These are phyloP conservation scores for Xiphophorus couchianus DNA, from an alignment of 2,113 vertebrate genomes.

Conservation along the genomic window DNA sequence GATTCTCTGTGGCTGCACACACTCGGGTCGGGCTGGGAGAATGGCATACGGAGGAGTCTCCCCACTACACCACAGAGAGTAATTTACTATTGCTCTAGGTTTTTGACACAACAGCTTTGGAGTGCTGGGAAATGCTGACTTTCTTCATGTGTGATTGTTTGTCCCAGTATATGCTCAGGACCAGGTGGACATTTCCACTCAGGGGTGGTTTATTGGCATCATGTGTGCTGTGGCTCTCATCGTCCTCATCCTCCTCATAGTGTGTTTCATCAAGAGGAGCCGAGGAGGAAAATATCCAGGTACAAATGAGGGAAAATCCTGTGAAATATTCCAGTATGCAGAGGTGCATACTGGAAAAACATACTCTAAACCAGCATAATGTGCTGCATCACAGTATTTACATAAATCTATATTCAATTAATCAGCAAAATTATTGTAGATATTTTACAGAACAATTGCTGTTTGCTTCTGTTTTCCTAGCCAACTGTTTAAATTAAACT, in stretches of 20 bases:
- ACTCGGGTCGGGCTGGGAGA: constrained; percentile 89
- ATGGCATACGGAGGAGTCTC: constrained; percentile 85
- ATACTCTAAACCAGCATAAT: too few species aligned
- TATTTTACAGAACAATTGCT: too few species aligned
- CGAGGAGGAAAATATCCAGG: constrained; percentile 96
- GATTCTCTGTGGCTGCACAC: constrained; percentile 87
- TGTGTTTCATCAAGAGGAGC: constrained; percentile 98
- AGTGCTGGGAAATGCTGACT: neutral
- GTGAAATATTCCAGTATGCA: neutral
- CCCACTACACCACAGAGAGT: constrained; percentile 91
- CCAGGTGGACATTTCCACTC: constrained; percentile 93
- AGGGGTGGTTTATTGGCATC: constrained; percentile 98
- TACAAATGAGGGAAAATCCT: constrained; percentile 40
- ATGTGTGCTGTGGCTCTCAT: constrained; percentile 98
- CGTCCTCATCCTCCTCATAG: constrained; percentile 93
- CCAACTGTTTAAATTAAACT: neutral
- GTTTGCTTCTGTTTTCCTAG: neutral
- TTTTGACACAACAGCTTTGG: neutral
- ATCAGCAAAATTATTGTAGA: too few species aligned
- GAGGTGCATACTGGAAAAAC: neutral
- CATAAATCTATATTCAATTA: too few species aligned
- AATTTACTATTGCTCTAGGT: constrained; percentile 31
- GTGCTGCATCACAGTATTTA: too few species aligned
- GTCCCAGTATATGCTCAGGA: constrained; percentile 79
- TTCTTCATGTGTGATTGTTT: constrained; percentile 1